phyloP scores from a whole-genome alignment of 2,888 invertebrate species.

The Crioceris asparagi region DNA sequence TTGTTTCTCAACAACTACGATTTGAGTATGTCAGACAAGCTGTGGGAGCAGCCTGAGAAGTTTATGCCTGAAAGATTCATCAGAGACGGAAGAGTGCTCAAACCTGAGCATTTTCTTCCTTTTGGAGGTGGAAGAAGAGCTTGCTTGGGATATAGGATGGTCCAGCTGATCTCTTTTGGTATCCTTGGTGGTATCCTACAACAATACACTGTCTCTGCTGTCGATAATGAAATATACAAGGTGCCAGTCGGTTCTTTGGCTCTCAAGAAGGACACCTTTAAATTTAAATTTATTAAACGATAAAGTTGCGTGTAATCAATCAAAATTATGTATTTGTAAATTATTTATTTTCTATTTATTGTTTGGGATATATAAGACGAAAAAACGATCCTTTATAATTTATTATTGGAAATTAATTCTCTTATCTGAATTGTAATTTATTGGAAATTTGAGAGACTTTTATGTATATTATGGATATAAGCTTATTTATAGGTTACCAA shows the following conservation, averaged over 20 bases:
- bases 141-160: constrained; percentile 59
- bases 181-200: constrained; percentile 45
- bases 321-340: too few relatives aligned
- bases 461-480: too few relatives aligned
- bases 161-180: constrained; percentile 47
- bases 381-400: too few relatives aligned
- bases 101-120: constrained; percentile 55
- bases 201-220: constrained; percentile 42
- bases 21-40: constrained; percentile 48
- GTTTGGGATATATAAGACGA: too few relatives aligned
- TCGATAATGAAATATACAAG: constrained; percentile 38
- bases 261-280: constrained; percentile 41
- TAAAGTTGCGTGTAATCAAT: background rate
- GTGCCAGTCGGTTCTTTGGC: constrained; percentile 48
- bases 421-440: too few relatives aligned
- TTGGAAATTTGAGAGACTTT: too few relatives aligned
- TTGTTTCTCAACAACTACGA: constrained; percentile 59
- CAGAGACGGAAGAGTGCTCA: constrained; percentile 42
- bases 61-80: constrained; percentile 54
- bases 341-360: too few relatives aligned
- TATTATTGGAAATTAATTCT: too few relatives aligned
- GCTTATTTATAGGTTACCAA: too few relatives aligned
- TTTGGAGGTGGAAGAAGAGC: constrained; percentile 55
- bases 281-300: constrained; percentile 36
- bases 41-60: constrained; percentile 49